phyloP scores from a whole-genome alignment of 92 coral and sea anemone genomes.

The Pocillopora meandrina region DNA sequence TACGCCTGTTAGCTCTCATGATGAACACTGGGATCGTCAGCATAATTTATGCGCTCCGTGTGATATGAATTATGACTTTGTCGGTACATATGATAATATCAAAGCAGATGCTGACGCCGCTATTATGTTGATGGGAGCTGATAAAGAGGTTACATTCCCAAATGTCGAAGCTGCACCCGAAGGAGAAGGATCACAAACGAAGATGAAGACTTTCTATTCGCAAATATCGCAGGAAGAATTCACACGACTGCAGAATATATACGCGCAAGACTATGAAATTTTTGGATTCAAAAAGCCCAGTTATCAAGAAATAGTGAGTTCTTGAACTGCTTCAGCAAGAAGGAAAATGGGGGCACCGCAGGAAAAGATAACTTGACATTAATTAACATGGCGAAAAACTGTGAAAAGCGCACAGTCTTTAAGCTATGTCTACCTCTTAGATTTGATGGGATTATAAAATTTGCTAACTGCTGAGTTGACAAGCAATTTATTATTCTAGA shows the following conservation, averaged over 20 bases:
- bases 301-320: conserved; percentile 29
- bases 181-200: too few relatives aligned
- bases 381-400: not conserved
- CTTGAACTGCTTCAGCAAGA: conserved; percentile 32
- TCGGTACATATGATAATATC: conserved; percentile 51
- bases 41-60: conserved; percentile 56
- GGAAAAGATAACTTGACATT: not conserved
- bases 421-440: too few relatives aligned
- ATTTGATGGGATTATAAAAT: too few relatives aligned
- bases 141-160: too few relatives aligned
- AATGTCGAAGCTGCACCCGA: too few relatives aligned
- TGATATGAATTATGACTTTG: conserved; percentile 49
- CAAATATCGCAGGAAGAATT: conserved; percentile 46
- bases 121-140: not conserved
- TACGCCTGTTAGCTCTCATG: conserved; percentile 34
- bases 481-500: too few relatives aligned
- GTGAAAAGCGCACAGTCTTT: too few relatives aligned
- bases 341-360: not conserved
- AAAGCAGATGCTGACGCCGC: conserved; percentile 29
- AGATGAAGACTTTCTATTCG: conserved; percentile 24
- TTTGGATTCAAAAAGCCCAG: too few relatives aligned
- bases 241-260: conserved; percentile 23
- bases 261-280: conserved; percentile 40
- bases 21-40: not conserved
- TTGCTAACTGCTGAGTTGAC: too few relatives aligned